phyloP scores from a whole-genome alignment of 2,113 vertebrate genomes.

The Actenoides hombroni region DNA sequence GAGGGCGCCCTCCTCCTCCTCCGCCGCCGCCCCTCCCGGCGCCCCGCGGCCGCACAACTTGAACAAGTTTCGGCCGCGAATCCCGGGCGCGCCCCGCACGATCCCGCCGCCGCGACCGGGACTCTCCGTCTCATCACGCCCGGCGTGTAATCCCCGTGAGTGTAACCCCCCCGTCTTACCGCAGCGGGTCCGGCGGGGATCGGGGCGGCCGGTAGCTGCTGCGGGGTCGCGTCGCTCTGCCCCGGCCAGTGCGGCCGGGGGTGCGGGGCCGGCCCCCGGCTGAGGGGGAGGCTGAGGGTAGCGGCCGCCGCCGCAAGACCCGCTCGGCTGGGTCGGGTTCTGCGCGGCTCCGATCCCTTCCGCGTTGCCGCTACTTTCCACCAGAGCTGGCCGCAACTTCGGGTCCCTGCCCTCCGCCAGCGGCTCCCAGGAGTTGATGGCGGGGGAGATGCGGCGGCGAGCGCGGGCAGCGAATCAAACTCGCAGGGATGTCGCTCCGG shows the following conservation, averaged over 20 bases:
- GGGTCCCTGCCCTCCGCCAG: background rate
- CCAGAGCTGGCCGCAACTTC: background rate
- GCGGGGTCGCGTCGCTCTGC: background rate
- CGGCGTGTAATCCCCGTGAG: no score
- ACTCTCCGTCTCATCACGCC: background rate
- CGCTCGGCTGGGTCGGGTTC: background rate
- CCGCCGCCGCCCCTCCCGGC: background rate
- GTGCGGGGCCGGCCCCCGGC: background rate
- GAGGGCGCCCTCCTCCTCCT: constrained; percentile 46
- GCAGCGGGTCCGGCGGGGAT: no score
- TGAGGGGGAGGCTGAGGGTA: background rate
- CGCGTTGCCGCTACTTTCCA: background rate
- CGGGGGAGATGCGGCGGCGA: background rate
- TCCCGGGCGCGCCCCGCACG: background rate
- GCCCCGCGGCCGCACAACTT: background rate
- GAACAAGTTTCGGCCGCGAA: constrained; percentile 56
- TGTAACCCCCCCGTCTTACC: background rate
- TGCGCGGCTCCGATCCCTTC: background rate
- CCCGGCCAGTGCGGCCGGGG: background rate
- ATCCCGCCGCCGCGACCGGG: background rate
- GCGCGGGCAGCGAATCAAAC: background rate
- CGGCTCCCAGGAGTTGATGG: background rate
- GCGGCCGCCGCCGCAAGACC: background rate
- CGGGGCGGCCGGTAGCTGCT: background rate
- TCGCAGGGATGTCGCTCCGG: background rate